Percentiles rank a stretch among this genome's conserved stretches.
Evolutionary conservation across 1,140 invertebrate species (phyloP).

Genomic region (Eriocheir sinensis): DNA sequence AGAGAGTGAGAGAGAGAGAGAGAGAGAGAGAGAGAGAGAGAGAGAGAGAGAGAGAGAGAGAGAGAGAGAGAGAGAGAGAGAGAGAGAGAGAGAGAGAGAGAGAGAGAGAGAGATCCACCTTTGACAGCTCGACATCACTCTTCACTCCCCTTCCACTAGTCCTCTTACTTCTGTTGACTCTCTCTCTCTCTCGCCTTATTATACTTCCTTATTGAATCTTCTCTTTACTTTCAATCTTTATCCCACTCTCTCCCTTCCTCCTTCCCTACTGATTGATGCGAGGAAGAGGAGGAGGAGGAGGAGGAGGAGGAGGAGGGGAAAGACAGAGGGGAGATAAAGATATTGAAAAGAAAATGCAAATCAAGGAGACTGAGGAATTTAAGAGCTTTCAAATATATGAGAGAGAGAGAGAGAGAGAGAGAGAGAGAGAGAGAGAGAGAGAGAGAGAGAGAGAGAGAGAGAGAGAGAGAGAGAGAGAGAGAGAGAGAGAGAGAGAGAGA

Average conservation of each 20-base stretch:
- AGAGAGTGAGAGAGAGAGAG: not conserved
- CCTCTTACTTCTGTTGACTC: constrained; percentile 2
- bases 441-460: constrained; percentile 46
- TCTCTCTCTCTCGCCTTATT: not conserved
- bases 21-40: constrained; percentile 4
- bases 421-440: constrained; percentile 45
- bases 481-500: constrained; percentile 59
- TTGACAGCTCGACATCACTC: not conserved
- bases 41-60: constrained; percentile 4
- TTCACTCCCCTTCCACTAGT: constrained; percentile 1
- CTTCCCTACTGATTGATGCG: not conserved
- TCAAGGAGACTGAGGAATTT: not conserved
- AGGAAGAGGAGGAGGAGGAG: not conserved
- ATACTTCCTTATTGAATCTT: not conserved
- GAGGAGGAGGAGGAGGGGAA: not conserved
- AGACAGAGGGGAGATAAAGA: not conserved
- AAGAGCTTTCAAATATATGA: constrained; percentile 1
- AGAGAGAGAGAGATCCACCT: not conserved
- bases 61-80: constrained; percentile 20
- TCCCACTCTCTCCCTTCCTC: constrained; percentile 28
- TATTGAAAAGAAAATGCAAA: not conserved
- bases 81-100: constrained; percentile 4
- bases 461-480: constrained; percentile 46
- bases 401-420: constrained; percentile 52
- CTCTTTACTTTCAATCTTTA: not conserved